phyloP scores from a whole-genome alignment of 1,140 invertebrate genomes.

The Nymphalis io region DNA sequence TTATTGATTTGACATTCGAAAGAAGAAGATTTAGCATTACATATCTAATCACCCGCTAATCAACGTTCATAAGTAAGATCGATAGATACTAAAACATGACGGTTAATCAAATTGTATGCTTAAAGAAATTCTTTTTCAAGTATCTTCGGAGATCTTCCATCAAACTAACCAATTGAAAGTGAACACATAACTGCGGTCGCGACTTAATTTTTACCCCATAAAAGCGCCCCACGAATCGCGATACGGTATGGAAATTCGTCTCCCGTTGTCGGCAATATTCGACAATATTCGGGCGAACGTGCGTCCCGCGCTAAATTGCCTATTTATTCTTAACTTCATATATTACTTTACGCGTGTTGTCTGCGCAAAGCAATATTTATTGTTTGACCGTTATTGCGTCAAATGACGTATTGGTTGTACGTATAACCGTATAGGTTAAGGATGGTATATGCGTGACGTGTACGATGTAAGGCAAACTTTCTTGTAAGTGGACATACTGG shows the following conservation, averaged over 20 bases:
- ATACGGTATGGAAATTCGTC: constrained; percentile 77
- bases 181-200: constrained; percentile 58
- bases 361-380: constrained; percentile 80
- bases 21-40: no score
- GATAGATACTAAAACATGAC: no score
- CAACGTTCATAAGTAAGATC: no score
- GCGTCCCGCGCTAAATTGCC: constrained; percentile 79
- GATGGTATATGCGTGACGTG: constrained; percentile 58
- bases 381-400: constrained; percentile 79
- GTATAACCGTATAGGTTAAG: constrained; percentile 66
- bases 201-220: constrained; percentile 80
- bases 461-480: neutral
- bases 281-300: constrained; percentile 80
- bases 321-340: constrained; percentile 82
- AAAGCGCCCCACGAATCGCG: constrained; percentile 74
- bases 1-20: no score
- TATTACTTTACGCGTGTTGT: constrained; percentile 81
- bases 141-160: constrained; percentile 6
- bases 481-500: neutral
- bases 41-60: no score
- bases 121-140: no score
- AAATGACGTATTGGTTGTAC: constrained; percentile 75
- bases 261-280: constrained; percentile 72
- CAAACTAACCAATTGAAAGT: constrained; percentile 63
- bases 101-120: no score